Evolutionary conservation across 35 echinoderm and acorn worm species (phyloP).

Genomic region (Amphiura filiformis): DNA sequence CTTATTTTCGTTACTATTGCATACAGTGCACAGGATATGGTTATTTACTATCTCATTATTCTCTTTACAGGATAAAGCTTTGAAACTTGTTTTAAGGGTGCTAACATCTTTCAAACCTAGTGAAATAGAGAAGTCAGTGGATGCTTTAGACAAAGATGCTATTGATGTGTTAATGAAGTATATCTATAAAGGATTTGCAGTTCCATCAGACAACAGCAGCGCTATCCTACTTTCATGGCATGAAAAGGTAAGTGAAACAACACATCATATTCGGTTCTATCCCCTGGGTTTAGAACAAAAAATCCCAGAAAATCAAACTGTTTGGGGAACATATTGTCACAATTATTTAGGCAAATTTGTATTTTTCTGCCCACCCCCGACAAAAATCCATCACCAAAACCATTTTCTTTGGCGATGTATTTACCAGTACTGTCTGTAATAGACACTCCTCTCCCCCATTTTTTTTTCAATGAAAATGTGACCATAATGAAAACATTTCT

Average conservation of each 20-base stretch:
- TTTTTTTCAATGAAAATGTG: too few species aligned
- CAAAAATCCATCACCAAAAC: too few species aligned
- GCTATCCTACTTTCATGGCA: constrained; percentile 88
- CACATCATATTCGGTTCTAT: background rate
- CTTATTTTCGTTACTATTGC: background rate
- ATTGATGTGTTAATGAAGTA: constrained; percentile 95
- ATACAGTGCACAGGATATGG: background rate
- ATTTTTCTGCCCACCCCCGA: too few species aligned
- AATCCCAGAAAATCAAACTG: background rate
- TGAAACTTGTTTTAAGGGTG: constrained; percentile 60
- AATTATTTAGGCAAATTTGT: too few species aligned
- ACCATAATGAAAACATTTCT: too few species aligned
- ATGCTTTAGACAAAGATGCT: constrained; percentile 49
- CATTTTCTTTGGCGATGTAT: too few species aligned
- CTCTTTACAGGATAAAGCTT: constrained; percentile 35
- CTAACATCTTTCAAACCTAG: constrained; percentile 67
- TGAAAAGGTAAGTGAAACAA: constrained; percentile 92
- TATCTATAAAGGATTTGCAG: constrained; percentile 82
- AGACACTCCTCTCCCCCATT: too few species aligned
- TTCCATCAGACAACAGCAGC: constrained; percentile 59
- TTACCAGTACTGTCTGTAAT: too few species aligned
- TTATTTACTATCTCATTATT: background rate
- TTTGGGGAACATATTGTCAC: too few species aligned
- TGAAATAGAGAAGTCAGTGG: constrained; percentile 78
- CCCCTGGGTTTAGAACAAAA: background rate